Evolutionary conservation across 2,113 vertebrate species (phyloP).

Genomic region (Xenus cinereus): DNA sequence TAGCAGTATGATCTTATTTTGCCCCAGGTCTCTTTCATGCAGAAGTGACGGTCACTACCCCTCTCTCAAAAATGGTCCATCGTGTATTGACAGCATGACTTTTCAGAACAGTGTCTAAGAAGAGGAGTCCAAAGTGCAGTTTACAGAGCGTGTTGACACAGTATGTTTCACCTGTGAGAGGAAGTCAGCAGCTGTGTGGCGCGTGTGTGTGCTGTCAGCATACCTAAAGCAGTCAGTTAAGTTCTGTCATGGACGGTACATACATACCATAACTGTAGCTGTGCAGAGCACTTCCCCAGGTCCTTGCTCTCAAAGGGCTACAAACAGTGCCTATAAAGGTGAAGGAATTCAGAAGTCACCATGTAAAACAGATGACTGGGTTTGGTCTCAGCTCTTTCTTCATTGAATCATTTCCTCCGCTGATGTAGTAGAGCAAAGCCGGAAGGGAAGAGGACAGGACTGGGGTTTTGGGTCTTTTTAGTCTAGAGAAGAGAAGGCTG

Average conservation of each 20-base stretch:
- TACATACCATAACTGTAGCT: not conserved
- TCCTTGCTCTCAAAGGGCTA: not conserved
- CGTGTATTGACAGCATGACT: not conserved
- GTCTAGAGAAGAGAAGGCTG: no score
- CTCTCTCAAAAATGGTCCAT: not conserved
- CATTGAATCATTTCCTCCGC: not conserved
- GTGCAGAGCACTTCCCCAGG: not conserved
- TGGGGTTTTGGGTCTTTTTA: no score
- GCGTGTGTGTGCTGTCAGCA: not conserved
- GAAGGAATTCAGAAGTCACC: not conserved
- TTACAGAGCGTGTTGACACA: accelerated
- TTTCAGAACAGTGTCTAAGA: not conserved
- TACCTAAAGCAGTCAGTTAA: not conserved
- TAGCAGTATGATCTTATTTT: not conserved
- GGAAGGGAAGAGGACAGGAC: not conserved
- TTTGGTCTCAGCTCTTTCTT: not conserved
- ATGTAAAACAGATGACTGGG: not conserved
- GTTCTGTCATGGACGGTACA: not conserved
- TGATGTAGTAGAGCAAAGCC: not conserved
- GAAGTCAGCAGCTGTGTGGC: not conserved
- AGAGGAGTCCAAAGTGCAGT: not conserved
- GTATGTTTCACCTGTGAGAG: not conserved
- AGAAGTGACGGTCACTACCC: not conserved
- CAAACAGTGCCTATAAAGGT: not conserved
- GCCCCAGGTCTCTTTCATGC: not conserved